Evolutionary conservation across 2,888 invertebrate genomes (phyloP).

Genomic region (Urechis unicinctus): DNA sequence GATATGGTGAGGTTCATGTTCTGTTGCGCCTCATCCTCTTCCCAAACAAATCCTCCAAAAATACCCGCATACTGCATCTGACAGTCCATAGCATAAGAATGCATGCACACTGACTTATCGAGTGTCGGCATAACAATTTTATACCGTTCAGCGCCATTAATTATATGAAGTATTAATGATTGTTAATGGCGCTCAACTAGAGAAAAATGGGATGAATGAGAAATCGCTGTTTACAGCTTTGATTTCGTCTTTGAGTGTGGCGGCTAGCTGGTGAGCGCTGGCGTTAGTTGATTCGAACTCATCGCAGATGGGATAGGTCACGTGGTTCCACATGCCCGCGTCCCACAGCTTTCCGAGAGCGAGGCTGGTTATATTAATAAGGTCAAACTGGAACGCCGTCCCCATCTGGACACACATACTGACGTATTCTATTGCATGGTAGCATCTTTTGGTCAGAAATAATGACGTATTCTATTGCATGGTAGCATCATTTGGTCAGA

Average conservation of each 20-base stretch:
- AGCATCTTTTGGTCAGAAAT: too few species aligned
- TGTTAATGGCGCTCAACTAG: too few species aligned
- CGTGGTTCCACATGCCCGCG: constrained; percentile 29
- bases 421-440: too few species aligned
- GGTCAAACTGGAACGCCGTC: constrained; percentile 82
- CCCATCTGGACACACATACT: constrained; percentile 59
- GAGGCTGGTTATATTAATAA: constrained; percentile 67
- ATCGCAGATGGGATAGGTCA: constrained; percentile 13
- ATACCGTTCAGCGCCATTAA: too few species aligned
- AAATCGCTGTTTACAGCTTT: constrained; percentile 18
- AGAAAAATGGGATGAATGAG: too few species aligned
- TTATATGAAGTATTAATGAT: too few species aligned
- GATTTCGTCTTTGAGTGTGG: constrained; percentile 12
- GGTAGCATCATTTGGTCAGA: too few species aligned
- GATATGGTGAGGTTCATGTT: constrained; percentile 23
- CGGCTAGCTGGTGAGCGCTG: constrained; percentile 15
- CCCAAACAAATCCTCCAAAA: constrained; percentile 50
- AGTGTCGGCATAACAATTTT: background rate
- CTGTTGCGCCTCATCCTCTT: constrained; percentile 52
- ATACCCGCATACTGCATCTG: constrained; percentile 18
- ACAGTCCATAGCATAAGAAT: background rate
- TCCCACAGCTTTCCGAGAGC: constrained; percentile 58
- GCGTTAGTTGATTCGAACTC: constrained; percentile 2
- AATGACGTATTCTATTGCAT: too few species aligned
- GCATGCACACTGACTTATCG: background rate